A percentile compares a stretch with the other conserved stretches of the same genome.
Evolutionary conservation across 2,113 vertebrate species (phyloP).

Genomic region (Dromaius novaehollandiae): DNA sequence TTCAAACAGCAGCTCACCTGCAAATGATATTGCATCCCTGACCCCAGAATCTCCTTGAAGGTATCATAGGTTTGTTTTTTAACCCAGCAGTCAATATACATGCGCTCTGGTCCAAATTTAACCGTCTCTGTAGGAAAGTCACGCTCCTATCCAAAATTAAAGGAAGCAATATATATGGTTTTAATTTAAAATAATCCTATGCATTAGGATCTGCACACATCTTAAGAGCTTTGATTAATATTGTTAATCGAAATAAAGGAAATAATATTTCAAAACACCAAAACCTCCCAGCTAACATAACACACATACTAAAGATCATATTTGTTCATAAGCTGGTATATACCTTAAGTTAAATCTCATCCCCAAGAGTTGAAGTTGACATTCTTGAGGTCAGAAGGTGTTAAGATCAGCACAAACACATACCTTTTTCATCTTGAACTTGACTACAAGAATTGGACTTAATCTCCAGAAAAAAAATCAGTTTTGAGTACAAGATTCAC

Average conservation of each 20-base stretch:
- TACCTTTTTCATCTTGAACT: neutral
- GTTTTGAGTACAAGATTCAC: neutral
- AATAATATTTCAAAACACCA: neutral
- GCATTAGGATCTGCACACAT: neutral
- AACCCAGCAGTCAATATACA: slow-evolving; percentile 97
- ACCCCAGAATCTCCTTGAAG: slow-evolving; percentile 94
- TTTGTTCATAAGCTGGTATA: neutral
- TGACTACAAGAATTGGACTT: neutral
- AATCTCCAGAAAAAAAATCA: neutral
- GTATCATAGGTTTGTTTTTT: slow-evolving; percentile 91
- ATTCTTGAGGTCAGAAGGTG: neutral
- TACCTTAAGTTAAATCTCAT: neutral
- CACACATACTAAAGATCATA: neutral
- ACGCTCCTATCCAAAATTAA: slow-evolving; percentile 80
- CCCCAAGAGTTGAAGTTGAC: neutral
- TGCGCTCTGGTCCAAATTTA: slow-evolving; percentile 94
- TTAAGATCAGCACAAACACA: neutral
- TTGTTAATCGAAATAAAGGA: too few relatives aligned
- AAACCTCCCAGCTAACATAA: neutral
- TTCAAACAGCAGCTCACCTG: slow-evolving; percentile 79
- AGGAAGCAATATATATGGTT: neutral
- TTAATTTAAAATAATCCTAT: neutral
- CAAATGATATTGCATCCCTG: slow-evolving; percentile 97
- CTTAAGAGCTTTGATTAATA: neutral
- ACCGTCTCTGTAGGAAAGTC: slow-evolving; percentile 93